Percentiles rank a stretch among this genome's conserved stretches.
phyloP scores from a whole-genome alignment of 2,797 vertebrate genomes.

The Onychomys torridus region DNA sequence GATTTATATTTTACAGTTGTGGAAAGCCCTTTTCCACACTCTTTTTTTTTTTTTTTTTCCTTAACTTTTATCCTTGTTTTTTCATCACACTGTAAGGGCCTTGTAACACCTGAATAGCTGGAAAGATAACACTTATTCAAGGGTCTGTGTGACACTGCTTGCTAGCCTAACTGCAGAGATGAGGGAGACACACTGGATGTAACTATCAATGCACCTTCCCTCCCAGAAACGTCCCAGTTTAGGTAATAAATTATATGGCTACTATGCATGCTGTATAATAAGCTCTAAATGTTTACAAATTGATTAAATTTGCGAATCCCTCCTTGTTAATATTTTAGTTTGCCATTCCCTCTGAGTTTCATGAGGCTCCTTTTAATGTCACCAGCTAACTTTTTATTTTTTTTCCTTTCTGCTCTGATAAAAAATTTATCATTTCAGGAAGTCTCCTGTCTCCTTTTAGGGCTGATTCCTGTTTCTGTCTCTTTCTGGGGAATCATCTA shows the following conservation, averaged over 20 bases:
- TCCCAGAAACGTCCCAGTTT: slow-evolving; percentile 26
- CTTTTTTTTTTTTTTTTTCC: neutral
- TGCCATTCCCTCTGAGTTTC: slow-evolving; percentile 26
- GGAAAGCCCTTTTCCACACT: neutral
- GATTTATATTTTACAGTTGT: neutral
- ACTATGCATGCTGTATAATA: slow-evolving; percentile 7
- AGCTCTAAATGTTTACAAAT: slow-evolving; percentile 62
- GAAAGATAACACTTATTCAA: slow-evolving; percentile 18
- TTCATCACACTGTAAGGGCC: slow-evolving; percentile 32
- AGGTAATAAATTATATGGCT: slow-evolving; percentile 25
- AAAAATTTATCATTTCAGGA: slow-evolving; percentile 58
- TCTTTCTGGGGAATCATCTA: slow-evolving; percentile 48
- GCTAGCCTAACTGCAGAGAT: slow-evolving; percentile 8
- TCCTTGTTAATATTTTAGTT: slow-evolving; percentile 60
- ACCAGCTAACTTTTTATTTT: neutral
- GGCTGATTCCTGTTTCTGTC: neutral
- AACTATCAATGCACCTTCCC: neutral
- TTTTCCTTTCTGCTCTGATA: slow-evolving; percentile 36
- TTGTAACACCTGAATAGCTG: neutral
- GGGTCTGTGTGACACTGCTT: neutral
- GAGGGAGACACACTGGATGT: neutral
- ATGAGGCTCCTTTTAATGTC: neutral
- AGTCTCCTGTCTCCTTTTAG: slow-evolving; percentile 28
- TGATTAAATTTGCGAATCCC: neutral
- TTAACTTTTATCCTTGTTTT: neutral